Conservation (phyloP, 1,140 invertebrate species). For the Drosophila hydei region DNA sequence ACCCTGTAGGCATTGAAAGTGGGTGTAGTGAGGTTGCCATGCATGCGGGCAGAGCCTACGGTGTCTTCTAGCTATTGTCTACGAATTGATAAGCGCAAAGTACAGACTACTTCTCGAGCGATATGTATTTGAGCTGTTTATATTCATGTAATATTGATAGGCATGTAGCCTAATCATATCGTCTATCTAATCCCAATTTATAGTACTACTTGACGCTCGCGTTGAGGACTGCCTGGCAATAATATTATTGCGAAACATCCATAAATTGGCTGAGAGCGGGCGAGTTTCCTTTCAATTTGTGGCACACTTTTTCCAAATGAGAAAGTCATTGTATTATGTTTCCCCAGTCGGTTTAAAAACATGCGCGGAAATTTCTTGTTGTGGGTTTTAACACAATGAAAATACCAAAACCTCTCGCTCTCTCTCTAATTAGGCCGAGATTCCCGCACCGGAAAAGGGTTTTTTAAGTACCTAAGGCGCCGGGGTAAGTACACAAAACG, state of each 20-base stretch:
- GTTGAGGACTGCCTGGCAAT: background rate
- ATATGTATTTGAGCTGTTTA: background rate
- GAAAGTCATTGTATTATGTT: constrained; percentile 59
- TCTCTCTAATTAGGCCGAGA: constrained; percentile 74
- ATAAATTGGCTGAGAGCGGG: background rate
- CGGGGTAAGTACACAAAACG: constrained; percentile 60
- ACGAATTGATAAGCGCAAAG: background rate
- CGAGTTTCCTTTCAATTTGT: constrained; percentile 3
- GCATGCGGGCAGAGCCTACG: too few species aligned
- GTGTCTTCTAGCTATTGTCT: background rate
- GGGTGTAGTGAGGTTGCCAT: too few species aligned
- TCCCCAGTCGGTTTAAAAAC: constrained; percentile 40
- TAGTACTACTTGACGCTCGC: background rate
- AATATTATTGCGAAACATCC: background rate
- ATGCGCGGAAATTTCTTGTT: constrained; percentile 67
- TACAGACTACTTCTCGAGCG: too few species aligned
- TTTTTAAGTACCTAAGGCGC: constrained; percentile 77
- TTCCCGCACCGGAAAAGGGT: constrained; percentile 74
- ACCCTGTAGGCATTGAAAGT: background rate
- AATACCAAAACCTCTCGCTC: constrained; percentile 53
- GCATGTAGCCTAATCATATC: background rate
- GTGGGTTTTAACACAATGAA: constrained; percentile 83
- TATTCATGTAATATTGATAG: constrained; percentile 11
- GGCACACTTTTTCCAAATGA: constrained; percentile 25
- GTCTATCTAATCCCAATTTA: constrained; percentile 13